Percentiles rank a stretch among this genome's conserved stretches.
These are phyloP conservation scores for Eupithecia inturbata DNA, from an alignment of 2,888 invertebrate species.

Conservation along the genomic window DNA sequence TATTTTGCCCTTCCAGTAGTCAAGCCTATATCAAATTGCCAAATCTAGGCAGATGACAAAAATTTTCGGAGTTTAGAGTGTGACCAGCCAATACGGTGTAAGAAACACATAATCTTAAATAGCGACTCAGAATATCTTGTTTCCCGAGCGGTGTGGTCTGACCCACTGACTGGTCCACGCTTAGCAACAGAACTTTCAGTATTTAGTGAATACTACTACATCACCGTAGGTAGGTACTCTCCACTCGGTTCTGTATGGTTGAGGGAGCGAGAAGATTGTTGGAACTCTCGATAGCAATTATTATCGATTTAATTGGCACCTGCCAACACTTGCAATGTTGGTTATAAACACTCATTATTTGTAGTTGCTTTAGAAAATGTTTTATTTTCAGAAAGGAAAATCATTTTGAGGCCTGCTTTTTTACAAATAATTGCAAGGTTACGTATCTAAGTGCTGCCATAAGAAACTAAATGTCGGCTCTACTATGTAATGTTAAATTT, in stretches of 20 bases:
- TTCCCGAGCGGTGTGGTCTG: neutral
- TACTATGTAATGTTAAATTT: neutral
- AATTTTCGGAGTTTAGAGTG: neutral
- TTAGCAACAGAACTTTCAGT: neutral
- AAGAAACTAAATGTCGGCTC: neutral
- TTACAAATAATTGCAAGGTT: neutral
- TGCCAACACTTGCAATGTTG: neutral
- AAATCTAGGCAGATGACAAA: neutral
- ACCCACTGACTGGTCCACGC: neutral
- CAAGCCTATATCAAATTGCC: too few relatives aligned
- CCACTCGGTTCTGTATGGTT: neutral
- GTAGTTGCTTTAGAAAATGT: neutral
- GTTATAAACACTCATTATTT: slow-evolving; percentile 6
- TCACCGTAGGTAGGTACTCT: neutral
- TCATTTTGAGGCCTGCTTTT: neutral
- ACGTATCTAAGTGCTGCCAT: neutral
- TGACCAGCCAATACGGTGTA: neutral
- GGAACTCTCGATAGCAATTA: slow-evolving; percentile 31
- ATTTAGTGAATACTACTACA: neutral
- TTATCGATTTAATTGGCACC: slow-evolving; percentile 29
- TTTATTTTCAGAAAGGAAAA: neutral
- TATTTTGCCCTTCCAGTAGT: too few relatives aligned
- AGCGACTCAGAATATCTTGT: neutral
- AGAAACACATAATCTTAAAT: neutral
- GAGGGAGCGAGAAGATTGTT: slow-evolving; percentile 20